A percentile compares a stretch with the other conserved stretches of the same genome.
phyloP scores from a whole-genome alignment of 2,797 vertebrate genomes.

The Coracias cyanogaster region DNA sequence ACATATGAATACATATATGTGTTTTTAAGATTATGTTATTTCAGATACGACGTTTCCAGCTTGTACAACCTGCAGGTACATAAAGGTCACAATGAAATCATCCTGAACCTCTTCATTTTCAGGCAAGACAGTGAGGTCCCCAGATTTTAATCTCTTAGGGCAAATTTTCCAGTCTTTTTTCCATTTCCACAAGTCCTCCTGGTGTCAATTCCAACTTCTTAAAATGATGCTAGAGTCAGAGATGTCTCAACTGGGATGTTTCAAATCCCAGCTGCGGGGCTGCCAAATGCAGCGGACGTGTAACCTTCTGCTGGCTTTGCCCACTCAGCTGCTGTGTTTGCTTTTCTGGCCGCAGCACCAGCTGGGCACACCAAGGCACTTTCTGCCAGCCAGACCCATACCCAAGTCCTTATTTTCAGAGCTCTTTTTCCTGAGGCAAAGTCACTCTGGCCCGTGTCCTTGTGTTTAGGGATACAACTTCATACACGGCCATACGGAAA shows the following conservation, averaged over 20 bases:
- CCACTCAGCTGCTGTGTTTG: neutral
- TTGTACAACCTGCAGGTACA: neutral
- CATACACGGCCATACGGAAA: neutral
- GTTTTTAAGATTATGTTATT: neutral
- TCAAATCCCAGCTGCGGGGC: neutral
- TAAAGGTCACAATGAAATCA: neutral
- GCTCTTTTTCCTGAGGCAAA: neutral
- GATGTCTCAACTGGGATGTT: neutral
- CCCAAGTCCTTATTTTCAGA: neutral
- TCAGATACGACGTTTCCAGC: neutral
- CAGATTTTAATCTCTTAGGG: neutral
- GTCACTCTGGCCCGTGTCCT: neutral
- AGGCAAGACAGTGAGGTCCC: neutral
- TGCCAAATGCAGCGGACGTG: neutral
- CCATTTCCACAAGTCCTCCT: neutral
- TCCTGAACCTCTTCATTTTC: neutral
- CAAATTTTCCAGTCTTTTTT: neutral
- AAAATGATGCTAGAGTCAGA: neutral
- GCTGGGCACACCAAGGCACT: neutral
- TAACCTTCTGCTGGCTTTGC: neutral
- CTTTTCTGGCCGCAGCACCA: rapidly evolving
- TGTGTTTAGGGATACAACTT: neutral
- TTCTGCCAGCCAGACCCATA: neutral
- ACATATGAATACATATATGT: neutral
- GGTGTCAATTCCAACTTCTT: neutral